Conservation (phyloP, 2,113 vertebrate species). For the Genyomyrus donnyi region DNA sequence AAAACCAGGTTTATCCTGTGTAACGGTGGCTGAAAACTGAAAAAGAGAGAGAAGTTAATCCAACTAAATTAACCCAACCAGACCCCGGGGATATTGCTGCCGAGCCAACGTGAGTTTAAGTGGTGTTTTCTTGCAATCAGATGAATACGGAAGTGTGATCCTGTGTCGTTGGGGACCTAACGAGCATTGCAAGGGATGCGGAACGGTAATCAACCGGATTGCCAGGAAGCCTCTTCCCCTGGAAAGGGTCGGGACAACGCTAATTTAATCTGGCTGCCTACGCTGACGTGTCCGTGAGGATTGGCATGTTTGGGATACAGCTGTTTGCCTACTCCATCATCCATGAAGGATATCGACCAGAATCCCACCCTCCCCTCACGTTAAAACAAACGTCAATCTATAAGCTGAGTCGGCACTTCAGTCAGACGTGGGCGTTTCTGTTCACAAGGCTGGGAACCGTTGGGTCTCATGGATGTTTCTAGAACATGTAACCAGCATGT, state of each 20-base stretch:
- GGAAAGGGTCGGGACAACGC: background rate
- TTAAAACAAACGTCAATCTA: background rate
- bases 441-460: constrained; percentile 48
- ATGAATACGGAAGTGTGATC: background rate
- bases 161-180: background rate
- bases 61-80: background rate
- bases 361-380: background rate
- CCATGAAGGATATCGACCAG: background rate
- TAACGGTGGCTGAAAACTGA: background rate
- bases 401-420: background rate
- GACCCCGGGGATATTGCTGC: background rate
- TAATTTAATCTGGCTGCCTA: constrained; percentile 8
- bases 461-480: constrained; percentile 34
- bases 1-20: background rate
- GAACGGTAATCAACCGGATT: constrained; percentile 2
- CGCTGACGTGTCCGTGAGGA: constrained; percentile 5
- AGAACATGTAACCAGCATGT: constrained; percentile 27
- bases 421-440: background rate
- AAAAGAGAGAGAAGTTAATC: background rate
- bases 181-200: background rate
- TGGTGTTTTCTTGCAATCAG: background rate
- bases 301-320: background rate
- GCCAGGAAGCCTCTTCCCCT: background rate
- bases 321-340: background rate
- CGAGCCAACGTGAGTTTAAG: background rate